Conservation (phyloP, 2,888 invertebrate species). For the Villa cingulata region DNA sequence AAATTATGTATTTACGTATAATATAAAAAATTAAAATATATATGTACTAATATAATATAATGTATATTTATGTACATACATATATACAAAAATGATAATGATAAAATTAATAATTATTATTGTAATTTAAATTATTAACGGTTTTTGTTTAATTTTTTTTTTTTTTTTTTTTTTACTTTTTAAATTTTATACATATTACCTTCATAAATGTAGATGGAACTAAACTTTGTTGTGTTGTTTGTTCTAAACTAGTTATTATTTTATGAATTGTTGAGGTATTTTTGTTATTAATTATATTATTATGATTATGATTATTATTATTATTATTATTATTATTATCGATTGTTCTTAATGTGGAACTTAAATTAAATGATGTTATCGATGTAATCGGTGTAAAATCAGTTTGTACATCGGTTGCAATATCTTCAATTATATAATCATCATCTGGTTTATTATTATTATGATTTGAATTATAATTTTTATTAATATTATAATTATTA, state of each 20-base stretch:
- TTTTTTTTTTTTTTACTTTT: not conserved
- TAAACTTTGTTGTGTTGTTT: constrained; percentile 16
- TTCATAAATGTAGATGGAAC: constrained; percentile 15
- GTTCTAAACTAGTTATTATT: constrained; percentile 15
- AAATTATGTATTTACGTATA: too few relatives aligned
- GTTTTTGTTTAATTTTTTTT: too few relatives aligned
- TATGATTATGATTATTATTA: not conserved
- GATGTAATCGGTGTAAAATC: constrained; percentile 3
- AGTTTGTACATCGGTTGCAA: constrained; percentile 2
- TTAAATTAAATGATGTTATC: not conserved
- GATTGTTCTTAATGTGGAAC: not conserved
- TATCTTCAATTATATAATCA: constrained; percentile 13
- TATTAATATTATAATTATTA: not conserved
- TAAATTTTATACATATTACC: constrained; percentile 12
- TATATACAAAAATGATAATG: too few relatives aligned
- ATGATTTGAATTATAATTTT: not conserved
- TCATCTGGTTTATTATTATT: constrained; percentile 7
- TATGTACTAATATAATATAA: too few relatives aligned
- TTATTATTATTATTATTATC: not conserved
- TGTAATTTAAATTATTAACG: too few relatives aligned
- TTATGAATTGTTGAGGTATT: constrained; percentile 11
- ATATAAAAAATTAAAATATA: too few relatives aligned
- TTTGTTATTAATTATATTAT: not conserved
- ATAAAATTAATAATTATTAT: too few relatives aligned
- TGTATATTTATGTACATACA: too few relatives aligned